phyloP scores from a whole-genome alignment of 2,888 invertebrate species.

The Lasioglossum zephyrum region DNA sequence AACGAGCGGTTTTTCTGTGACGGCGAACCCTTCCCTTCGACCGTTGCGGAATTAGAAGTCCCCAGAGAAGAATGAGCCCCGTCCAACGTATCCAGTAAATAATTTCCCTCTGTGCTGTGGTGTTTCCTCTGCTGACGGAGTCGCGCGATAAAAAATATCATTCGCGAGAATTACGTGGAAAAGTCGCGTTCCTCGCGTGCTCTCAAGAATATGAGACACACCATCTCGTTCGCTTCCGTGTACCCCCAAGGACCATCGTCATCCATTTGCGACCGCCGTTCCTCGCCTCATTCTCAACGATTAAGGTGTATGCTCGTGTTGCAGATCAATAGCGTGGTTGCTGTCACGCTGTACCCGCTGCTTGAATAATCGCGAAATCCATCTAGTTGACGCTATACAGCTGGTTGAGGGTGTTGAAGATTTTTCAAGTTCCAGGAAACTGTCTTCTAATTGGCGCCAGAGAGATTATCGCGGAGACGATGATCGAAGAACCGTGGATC shows the following conservation, averaged over 20 bases:
- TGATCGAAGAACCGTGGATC: no score
- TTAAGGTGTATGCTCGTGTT: slow-evolving; percentile 1
- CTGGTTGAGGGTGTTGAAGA: background rate
- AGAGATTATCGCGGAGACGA: background rate
- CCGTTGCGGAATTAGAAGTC: slow-evolving; percentile 9
- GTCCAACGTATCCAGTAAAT: background rate
- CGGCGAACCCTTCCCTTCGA: slow-evolving; percentile 34
- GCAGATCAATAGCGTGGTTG: background rate
- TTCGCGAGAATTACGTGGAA: background rate
- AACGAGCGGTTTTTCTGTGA: slow-evolving; percentile 60
- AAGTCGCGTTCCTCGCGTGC: background rate
- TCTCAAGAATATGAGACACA: slow-evolving; percentile 3
- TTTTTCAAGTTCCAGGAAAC: background rate
- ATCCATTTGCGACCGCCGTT: background rate
- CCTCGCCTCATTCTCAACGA: background rate
- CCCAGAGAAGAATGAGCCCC: background rate
- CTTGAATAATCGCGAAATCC: background rate
- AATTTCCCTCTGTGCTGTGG: background rate
- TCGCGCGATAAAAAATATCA: background rate
- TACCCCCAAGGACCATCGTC: slow-evolving; percentile 10
- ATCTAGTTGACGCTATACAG: background rate
- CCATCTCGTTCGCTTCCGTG: background rate
- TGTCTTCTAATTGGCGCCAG: background rate
- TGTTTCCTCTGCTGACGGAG: no score
- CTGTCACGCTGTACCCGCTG: background rate